Conservation (phyloP, 30 jellyfish, hydroid and myxozoan genomes). For the Aurelia sp. region DNA sequence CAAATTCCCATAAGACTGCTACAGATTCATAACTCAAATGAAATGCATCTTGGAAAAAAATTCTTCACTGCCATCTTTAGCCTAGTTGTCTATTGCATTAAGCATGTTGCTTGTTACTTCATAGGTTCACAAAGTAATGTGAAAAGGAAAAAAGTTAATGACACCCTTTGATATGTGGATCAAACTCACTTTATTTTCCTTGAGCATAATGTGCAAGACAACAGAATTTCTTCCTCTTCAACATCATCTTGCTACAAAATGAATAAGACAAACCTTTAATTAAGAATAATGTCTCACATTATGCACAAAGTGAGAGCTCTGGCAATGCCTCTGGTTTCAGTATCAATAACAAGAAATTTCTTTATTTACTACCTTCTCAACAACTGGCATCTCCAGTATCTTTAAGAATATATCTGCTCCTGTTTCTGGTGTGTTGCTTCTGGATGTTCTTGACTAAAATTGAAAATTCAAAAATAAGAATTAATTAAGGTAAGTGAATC, state of each 20-base stretch:
- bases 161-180: neutral
- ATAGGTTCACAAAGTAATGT: no score
- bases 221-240: slow-evolving; percentile 66
- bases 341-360: neutral
- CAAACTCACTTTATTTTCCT: slow-evolving; percentile 65
- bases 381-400: slow-evolving; percentile 21
- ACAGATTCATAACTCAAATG: no score
- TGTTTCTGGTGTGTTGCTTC: slow-evolving; percentile 49
- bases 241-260: slow-evolving; percentile 36
- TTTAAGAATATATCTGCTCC: slow-evolving; percentile 45
- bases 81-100: no score
- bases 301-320: neutral
- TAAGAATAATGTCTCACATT: neutral
- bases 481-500: no score
- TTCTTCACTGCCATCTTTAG: no score
- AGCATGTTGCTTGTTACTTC: no score
- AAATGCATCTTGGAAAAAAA: no score
- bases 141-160: neutral
- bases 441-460: slow-evolving; percentile 21
- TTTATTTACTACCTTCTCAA: slow-evolving; percentile 36
- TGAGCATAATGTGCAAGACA: slow-evolving; percentile 85
- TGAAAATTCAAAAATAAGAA: neutral
- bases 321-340: no score
- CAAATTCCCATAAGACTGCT: no score
- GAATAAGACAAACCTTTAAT: neutral